A percentile compares a stretch with the other conserved stretches of the same genome.
Evolutionary conservation across 2,797 vertebrate genomes (phyloP).

Genomic region (Pristis pectinata): DNA sequence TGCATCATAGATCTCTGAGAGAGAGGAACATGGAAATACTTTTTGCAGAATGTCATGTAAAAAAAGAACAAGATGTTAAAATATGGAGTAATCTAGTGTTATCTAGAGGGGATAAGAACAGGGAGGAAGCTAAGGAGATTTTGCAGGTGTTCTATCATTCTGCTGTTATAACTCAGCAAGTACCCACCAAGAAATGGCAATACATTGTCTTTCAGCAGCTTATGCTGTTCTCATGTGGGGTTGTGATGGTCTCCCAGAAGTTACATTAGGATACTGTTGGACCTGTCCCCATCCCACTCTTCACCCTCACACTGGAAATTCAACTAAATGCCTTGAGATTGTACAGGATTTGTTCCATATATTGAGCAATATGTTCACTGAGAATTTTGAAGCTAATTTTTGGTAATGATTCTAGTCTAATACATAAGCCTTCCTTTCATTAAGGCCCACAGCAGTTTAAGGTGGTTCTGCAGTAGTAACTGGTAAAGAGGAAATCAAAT

Average conservation of each 20-base stretch:
- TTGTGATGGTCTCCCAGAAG: neutral
- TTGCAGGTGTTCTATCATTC: neutral
- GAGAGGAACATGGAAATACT: neutral
- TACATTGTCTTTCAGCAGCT: neutral
- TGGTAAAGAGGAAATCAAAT: neutral
- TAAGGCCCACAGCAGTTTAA: neutral
- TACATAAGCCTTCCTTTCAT: neutral
- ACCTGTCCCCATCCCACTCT: no score
- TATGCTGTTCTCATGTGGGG: neutral
- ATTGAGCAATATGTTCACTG: neutral
- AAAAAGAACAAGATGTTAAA: neutral
- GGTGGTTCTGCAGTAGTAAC: neutral
- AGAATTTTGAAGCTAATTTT: neutral
- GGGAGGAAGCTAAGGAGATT: neutral
- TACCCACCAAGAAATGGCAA: neutral
- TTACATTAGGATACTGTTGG: neutral
- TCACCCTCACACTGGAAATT: neutral
- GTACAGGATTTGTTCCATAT: neutral
- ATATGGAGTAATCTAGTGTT: neutral
- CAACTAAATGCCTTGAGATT: neutral
- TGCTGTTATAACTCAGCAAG: neutral
- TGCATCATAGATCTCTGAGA: neutral
- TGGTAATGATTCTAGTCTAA: neutral
- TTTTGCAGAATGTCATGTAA: neutral
- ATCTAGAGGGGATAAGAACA: neutral